These are phyloP conservation scores for Acanthacorydalis orientalis DNA, from an alignment of 2,888 invertebrate species.

Conservation along the genomic window DNA sequence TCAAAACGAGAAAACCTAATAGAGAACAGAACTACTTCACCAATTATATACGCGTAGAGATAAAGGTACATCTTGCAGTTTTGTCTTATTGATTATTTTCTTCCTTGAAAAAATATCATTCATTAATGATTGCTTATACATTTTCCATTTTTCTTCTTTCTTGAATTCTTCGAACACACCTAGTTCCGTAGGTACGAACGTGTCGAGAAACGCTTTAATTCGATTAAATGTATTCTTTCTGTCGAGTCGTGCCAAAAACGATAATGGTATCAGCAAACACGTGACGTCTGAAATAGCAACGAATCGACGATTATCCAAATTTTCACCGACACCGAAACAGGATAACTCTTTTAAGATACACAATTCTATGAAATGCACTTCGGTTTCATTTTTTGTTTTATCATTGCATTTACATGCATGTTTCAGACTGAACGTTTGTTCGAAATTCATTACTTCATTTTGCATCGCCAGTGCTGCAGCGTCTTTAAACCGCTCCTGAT, in stretches of 20 bases:
- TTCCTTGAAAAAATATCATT: no score
- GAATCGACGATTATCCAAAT: constrained; percentile 21
- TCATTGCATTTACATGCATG: no score
- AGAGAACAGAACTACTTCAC: no score
- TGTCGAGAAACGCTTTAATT: constrained; percentile 20
- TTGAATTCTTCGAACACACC: constrained; percentile 18
- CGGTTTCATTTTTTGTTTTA: neutral
- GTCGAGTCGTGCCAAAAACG: constrained; percentile 23
- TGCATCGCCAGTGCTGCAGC: no score
- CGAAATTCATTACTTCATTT: no score
- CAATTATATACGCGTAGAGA: no score
- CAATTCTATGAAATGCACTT: neutral
- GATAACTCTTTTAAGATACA: neutral
- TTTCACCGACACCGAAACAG: constrained; percentile 16
- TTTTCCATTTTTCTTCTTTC: neutral
- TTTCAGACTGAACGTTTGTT: no score
- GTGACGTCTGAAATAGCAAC: constrained; percentile 18
- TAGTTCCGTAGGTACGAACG: constrained; percentile 18
- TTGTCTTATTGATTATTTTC: no score
- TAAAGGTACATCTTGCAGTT: no score
- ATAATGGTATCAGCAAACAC: constrained; percentile 23
- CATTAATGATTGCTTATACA: no score
- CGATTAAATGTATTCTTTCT: constrained; percentile 24
- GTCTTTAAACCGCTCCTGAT: no score
- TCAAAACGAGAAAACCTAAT: no score